Conservation (phyloP, 2,113 vertebrate species). For the Entosphenus tridentatus region DNA sequence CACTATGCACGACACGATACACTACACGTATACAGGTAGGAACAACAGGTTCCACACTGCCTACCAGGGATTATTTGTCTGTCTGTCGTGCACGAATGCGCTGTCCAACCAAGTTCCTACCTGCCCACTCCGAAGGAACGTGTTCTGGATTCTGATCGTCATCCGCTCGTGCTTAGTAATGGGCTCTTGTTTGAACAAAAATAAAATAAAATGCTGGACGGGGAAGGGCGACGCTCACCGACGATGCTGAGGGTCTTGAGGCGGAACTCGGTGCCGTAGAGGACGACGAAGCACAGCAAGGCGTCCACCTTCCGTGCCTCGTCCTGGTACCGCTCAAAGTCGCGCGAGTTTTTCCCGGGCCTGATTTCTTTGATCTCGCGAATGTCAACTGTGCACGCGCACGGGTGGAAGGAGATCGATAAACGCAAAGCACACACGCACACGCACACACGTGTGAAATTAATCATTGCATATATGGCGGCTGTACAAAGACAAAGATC, state of each 20-base stretch:
- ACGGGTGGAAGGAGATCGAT: not conserved
- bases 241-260: slow-evolving; percentile 41
- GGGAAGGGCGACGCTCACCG: slow-evolving; percentile 18
- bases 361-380: slow-evolving; percentile 55
- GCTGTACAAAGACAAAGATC: too few species aligned
- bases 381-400: slow-evolving; percentile 34
- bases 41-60: too few species aligned
- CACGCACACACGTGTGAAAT: not conserved
- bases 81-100: too few species aligned
- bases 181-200: not conserved
- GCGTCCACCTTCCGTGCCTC: slow-evolving; percentile 43
- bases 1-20: too few species aligned
- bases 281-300: slow-evolving; percentile 44
- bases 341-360: slow-evolving; percentile 41
- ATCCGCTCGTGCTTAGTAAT: not conserved
- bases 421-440: not conserved
- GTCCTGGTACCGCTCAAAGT: slow-evolving; percentile 53
- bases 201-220: not conserved
- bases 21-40: too few species aligned
- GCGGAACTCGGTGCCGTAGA: slow-evolving; percentile 49
- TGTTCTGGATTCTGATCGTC: too few species aligned
- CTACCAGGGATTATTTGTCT: too few species aligned
- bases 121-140: too few species aligned
- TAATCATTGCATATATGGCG: too few species aligned
- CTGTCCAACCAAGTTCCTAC: too few species aligned